Percentiles rank a stretch among this genome's conserved stretches.
These are phyloP conservation scores for Ciconia nigra DNA, from an alignment of 2,797 vertebrate species.

Conservation along the genomic window DNA sequence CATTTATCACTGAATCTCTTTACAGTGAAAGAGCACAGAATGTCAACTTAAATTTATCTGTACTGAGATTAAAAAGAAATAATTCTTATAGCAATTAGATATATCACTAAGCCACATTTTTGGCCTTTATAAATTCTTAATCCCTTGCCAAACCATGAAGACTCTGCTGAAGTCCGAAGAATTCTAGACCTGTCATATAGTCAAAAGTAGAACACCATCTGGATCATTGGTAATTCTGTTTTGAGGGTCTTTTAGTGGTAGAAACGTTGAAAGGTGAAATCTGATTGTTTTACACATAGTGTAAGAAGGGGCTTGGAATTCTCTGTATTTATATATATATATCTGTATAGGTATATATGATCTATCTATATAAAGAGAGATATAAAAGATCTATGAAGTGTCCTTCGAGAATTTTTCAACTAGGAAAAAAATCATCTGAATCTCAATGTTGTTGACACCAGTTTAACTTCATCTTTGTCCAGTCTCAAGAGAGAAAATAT, in stretches of 20 bases:
- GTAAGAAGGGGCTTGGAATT: background rate
- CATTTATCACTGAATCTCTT: background rate
- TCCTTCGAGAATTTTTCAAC: background rate
- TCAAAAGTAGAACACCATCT: background rate
- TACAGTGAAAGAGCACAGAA: background rate
- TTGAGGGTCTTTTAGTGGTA: background rate
- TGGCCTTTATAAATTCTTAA: background rate
- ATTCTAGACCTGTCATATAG: background rate
- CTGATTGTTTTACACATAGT: background rate
- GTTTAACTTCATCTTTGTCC: background rate
- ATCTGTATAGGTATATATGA: background rate
- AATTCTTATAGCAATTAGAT: background rate
- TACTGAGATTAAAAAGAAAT: background rate
- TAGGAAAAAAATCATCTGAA: background rate
- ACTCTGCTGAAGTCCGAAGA: background rate
- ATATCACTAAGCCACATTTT: background rate
- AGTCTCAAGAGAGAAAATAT: background rate
- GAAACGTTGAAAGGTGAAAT: background rate
- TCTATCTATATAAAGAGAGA: no score
- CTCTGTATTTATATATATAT: background rate
- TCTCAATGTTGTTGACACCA: background rate
- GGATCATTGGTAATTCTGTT: background rate
- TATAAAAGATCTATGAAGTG: background rate
- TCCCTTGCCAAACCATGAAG: background rate
- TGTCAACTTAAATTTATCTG: background rate